A percentile compares a stretch with the other conserved stretches of the same genome.
phyloP scores from a whole-genome alignment of 2,888 invertebrate species.

The Drosophila barbarae region DNA sequence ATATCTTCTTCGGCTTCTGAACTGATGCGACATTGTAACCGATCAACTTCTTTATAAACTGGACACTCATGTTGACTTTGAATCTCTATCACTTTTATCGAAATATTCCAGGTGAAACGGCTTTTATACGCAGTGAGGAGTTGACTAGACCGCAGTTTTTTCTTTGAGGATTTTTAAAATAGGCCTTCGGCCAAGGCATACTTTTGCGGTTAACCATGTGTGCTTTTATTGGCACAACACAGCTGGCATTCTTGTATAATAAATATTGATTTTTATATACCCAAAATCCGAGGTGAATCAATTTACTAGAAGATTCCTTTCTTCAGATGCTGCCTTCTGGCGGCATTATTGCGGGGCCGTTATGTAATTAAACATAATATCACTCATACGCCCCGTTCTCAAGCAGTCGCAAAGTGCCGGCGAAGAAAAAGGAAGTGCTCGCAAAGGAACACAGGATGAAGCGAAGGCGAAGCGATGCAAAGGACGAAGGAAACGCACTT shows the following conservation, averaged over 20 bases:
- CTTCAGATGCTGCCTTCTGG: background rate
- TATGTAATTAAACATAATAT: constrained; percentile 39
- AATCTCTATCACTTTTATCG: background rate
- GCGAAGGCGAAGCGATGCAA: constrained; percentile 2
- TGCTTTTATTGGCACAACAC: background rate
- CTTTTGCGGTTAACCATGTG: background rate
- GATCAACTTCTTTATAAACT: background rate
- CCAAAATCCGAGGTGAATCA: background rate
- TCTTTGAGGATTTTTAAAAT: background rate
- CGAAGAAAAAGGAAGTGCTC: constrained; percentile 1
- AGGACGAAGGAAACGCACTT: constrained; percentile 52
- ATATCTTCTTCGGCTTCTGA: too few species aligned
- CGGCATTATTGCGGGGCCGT: constrained; percentile 15
- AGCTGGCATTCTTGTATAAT: background rate
- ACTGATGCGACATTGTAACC: background rate
- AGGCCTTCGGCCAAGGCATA: background rate
- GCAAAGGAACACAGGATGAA: background rate
- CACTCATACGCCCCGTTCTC: constrained; percentile 35
- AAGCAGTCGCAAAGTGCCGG: constrained; percentile 23
- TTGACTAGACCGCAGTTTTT: background rate
- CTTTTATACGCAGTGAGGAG: background rate
- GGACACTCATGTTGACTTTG: background rate
- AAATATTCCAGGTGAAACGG: background rate
- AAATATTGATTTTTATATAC: background rate
- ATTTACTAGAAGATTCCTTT: background rate